Base-by-base conservation (phyloP, 2,888 invertebrate genomes). In the Pelosia muscerda region DNA sequence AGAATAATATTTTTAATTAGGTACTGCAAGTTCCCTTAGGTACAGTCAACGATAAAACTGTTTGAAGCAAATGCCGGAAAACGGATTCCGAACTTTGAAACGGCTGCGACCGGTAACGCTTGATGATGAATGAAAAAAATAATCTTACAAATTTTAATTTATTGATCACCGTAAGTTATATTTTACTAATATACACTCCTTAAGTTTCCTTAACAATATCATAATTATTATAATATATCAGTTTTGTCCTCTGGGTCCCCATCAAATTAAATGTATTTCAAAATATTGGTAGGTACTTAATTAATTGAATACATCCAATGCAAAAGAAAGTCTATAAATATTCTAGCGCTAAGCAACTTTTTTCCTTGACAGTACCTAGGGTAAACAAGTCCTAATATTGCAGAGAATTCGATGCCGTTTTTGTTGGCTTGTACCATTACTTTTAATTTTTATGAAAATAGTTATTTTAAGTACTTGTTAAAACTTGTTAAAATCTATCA, bases 51-150 rank as follows among this genome's bases (percentile, higher is more conserved):
- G 38, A 42, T 19, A 42, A 19, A 19, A 42, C 5, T 6, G 42
- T 11, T 15, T 42, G 19, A 42, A 42, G 42, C 6, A 4, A 4
- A 15, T 15, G 5, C 2, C 31, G 8, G 31, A 4, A 15, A 38
- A 38, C 0, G 0, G 5, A 0, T 1, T 13, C 11, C 4, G 4
- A 10, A 15, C 13, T 38, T 38, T 0, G 4, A 2, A 15, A 4
- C 38, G 13, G 15, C 13, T 38, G 38, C 38, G 15, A 38, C 15
- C 5, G 38, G 15, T 34, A 34, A 34, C 11, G 11, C 13, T 19
- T 42, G 19, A 42, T 38, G 38, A 38, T 4, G 38, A 38, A 15
- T 15, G 2, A 49, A 8, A n/a, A 49, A 49, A n/a, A 19, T 49
- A n/a, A 19, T 2, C 19, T 49, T 8, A 49, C n/a, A n/a, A n/a